phyloP scores from a whole-genome alignment of 2,797 vertebrate genomes.

The Eurystomus glaucurus region DNA sequence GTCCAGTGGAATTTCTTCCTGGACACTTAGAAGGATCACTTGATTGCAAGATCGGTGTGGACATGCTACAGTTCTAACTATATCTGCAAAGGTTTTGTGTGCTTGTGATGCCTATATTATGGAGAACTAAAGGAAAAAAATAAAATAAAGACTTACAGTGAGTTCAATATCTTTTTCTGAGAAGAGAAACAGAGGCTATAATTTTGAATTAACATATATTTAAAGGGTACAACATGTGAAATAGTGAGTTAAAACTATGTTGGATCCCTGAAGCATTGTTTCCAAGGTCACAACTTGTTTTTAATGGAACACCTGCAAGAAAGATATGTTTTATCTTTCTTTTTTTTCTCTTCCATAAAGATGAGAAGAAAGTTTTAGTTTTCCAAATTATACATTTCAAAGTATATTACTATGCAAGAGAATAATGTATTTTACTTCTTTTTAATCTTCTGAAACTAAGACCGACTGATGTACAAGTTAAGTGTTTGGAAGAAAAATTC shows the following conservation, averaged over 20 bases:
- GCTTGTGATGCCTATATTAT: neutral
- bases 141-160: neutral
- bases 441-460: neutral
- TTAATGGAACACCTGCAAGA: neutral
- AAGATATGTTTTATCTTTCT: neutral
- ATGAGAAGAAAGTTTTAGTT: slow-evolving; percentile 7
- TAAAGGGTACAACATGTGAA: neutral
- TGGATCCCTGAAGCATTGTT: neutral
- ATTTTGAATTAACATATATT: neutral
- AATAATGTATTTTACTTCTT: neutral
- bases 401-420: neutral
- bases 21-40: neutral
- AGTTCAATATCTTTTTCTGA: neutral
- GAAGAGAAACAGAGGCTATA: neutral
- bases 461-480: neutral
- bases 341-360: neutral
- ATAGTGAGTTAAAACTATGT: neutral
- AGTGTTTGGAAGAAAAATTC: slow-evolving; percentile 24
- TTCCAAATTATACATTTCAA: neutral
- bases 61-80: neutral
- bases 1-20: neutral
- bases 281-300: neutral
- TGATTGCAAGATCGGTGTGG: neutral
- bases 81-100: neutral
- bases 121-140: neutral